Base-by-base conservation (phyloP, 2,113 vertebrate genomes). In the Halcyon senegalensis region DNA sequence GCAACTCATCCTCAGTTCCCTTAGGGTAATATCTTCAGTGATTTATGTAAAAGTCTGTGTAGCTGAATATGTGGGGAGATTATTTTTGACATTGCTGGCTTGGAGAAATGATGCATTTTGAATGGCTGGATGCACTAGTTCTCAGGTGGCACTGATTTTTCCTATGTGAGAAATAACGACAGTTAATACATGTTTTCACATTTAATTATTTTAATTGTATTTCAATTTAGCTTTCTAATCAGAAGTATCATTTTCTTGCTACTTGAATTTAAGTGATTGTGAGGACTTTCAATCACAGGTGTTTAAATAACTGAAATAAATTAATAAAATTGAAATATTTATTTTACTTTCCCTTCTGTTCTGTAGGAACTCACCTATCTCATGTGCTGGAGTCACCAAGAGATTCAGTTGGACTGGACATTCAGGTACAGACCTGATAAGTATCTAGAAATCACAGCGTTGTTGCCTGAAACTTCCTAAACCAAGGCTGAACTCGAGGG, bases 31-130 rank as follows among this genome's bases (percentile, higher is more conserved):
- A 82, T 87, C 80, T 82, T 76, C 84, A 93, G 91, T 94, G 94
- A 87, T 95, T 96, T 95, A 93, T 93, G 83, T 90, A 93, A 81
- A 93, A 95, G 53, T 76, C 86, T 95, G 48, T 62, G 90, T 75
- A 58, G 86, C 81, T 93, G 73, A 95, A 50, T 94, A 84, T 75
- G 80, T 50, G 64, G 94, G 85, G 95, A 87, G 84, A 84, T 96
- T 84, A 81, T 87, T 92, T 94, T 90, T 97, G 95, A 92, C 76
- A 44, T 92, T 90, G 43, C 76, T 89, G 80, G 72, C 83, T 94
- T 89, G 66, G 73, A 87, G 73, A 92, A 95, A 73, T 91, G 66
- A 78, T 10, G 53, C 50, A 44, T 90, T 92, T 94, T 84, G 66
- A 89, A 69, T 84, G 72, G 48, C 64, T 94, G 92, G 60, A 44